A percentile compares a stretch with the other conserved stretches of the same genome.
Evolutionary conservation across 2,113 vertebrate species (phyloP).

Genomic region (Xyliphius kryptos): DNA sequence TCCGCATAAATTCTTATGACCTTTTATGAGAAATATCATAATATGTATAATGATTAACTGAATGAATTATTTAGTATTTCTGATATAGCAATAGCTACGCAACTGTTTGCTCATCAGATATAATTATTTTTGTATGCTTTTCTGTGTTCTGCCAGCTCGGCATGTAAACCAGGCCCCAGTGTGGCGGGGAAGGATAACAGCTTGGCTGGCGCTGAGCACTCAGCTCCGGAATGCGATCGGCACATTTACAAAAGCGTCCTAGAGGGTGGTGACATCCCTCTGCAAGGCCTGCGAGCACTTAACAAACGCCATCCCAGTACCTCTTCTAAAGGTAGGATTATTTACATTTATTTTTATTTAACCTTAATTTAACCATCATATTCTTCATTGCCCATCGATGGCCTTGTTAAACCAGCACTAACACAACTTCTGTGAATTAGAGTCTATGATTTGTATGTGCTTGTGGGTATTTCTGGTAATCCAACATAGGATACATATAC

Average conservation of each 20-base stretch:
- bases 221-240: slow-evolving; percentile 82
- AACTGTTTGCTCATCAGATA: no score
- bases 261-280: slow-evolving; percentile 96
- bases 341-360: no score
- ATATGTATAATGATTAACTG: no score
- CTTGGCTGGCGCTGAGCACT: slow-evolving; percentile 60
- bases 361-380: no score
- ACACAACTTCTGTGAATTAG: no score
- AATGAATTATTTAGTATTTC: no score
- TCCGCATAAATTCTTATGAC: no score
- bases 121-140: no score
- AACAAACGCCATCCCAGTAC: slow-evolving; percentile 87
- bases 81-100: no score
- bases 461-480: slow-evolving; percentile 5
- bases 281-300: slow-evolving; percentile 90
- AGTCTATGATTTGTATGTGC: not conserved
- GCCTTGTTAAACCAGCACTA: no score
- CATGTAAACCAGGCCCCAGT: slow-evolving; percentile 75
- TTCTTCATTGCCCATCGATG: no score
- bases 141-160: slow-evolving; percentile 62
- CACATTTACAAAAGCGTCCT: slow-evolving; percentile 96
- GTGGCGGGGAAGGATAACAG: slow-evolving; percentile 76
- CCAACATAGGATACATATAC: not conserved
- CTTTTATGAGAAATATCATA: no score
- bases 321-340: slow-evolving; percentile 91